Evolutionary conservation across 2,888 invertebrate species (phyloP), one percentile per base, ranked within the genome.

Genomic region (Troilus luridus): DNA sequence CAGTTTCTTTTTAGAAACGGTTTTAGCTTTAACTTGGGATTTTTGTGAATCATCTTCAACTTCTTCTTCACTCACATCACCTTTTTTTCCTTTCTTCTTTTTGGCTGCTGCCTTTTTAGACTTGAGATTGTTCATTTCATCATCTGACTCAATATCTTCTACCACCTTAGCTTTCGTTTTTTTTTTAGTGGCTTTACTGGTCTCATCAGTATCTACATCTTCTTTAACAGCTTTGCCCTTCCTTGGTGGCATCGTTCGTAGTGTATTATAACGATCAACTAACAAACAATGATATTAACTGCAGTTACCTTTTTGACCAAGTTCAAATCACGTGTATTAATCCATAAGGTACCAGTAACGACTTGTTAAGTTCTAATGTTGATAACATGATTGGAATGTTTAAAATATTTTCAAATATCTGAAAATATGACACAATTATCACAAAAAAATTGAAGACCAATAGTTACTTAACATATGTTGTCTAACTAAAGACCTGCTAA

Each of bases 1-100:
- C 92, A 95, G 95, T 95, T 95, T 96, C 93, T 95, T 96, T 93
- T 95, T 95, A 64, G 91, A 62, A 56, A 91, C 27, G 11, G 90
- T 67, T 91, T 90, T 91, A 89, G 88, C 14, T 89, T 91, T 90
- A 3, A 81, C 72, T 64, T 91, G 89, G 8, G 21, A 12, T 72
- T 90, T 91, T 56, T 85, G 72, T 2, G 27, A 59, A 60, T 92
- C 91, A 1, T 89, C 90, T 12, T 90, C 89, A 5, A 91, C 88
- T n/a, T 91, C 91, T 21, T 91, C 92, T 27, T 92, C 91, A 56
- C 88, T 91, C 56, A 56, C n/a, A 24, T 92, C 92, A 64, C 89
- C 92, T 89, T 93, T 93, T 85, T 93, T 93, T 17, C 92, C 92
- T 91, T 93, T 93, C 62, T 92, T 92, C 91, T 93, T 93, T 91